These are phyloP conservation scores for Holacanthella duospinosa DNA, from an alignment of 2,888 invertebrate genomes.

Conservation along the genomic window DNA sequence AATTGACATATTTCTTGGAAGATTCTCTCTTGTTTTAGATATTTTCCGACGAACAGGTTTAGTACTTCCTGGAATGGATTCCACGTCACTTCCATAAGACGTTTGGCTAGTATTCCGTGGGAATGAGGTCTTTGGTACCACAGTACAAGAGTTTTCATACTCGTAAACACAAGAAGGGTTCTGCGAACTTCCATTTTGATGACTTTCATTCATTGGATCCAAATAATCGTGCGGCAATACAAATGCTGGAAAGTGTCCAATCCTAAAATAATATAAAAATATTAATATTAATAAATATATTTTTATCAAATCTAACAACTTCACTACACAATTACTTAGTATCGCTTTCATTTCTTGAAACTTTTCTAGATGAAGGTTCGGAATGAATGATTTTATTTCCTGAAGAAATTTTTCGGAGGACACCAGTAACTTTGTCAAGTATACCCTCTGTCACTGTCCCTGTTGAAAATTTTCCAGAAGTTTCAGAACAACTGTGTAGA, in stretches of 20 bases:
- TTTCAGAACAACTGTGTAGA: conserved; percentile 17
- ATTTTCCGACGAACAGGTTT: not conserved
- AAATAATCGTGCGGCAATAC: not conserved
- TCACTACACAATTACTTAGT: conserved; percentile 1
- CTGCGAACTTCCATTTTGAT: not conserved
- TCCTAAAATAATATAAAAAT: not conserved
- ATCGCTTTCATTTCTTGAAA: conserved; percentile 29
- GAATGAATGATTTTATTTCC: conserved; percentile 9
- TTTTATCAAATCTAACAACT: not conserved
- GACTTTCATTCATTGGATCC: not conserved
- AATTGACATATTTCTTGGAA: conserved; percentile 40
- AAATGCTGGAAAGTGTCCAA: not conserved
- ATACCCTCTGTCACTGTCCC: conserved; percentile 14
- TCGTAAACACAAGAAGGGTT: not conserved
- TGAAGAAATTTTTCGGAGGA: conserved; percentile 33
- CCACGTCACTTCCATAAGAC: not conserved
- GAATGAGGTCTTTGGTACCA: not conserved
- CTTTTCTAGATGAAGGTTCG: conserved; percentile 29
- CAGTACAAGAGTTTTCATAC: not conserved
- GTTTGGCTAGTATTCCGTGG: not conserved
- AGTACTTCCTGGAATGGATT: not conserved
- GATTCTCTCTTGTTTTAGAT: not conserved
- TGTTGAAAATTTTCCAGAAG: conserved; percentile 9
- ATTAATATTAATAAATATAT: not conserved
- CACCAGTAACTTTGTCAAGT: conserved; percentile 30